phyloP scores from a whole-genome alignment of 2,888 invertebrate species.

The Clepsis dumicolana region DNA sequence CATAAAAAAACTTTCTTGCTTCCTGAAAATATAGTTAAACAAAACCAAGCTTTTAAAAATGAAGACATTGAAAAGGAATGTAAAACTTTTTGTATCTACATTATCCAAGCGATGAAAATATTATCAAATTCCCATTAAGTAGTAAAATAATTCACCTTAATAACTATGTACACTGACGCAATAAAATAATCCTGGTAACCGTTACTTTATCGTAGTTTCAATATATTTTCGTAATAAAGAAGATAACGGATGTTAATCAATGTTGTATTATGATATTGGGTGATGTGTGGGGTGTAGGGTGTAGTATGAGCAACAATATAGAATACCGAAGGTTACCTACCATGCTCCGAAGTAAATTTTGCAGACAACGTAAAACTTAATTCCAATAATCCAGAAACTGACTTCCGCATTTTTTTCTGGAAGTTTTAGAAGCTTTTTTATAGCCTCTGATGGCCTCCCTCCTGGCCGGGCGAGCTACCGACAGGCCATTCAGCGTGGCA shows the following conservation, averaged over 20 bases:
- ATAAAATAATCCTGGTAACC: slow-evolving; percentile 48
- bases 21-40: slow-evolving; percentile 3
- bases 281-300: background rate
- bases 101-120: slow-evolving; percentile 21
- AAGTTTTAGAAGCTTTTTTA: too few species aligned
- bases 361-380: background rate
- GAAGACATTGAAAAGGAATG: slow-evolving; percentile 51
- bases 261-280: background rate
- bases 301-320: too few species aligned
- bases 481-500: too few species aligned
- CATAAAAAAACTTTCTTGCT: background rate
- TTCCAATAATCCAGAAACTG: too few species aligned
- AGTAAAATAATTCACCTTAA: slow-evolving; percentile 31
- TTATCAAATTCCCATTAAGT: slow-evolving; percentile 17
- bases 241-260: slow-evolving; percentile 21
- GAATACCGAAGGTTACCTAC: background rate
- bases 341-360: background rate
- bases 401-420: too few species aligned
- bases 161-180: slow-evolving; percentile 27
- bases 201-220: slow-evolving; percentile 45
- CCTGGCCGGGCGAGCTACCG: too few species aligned
- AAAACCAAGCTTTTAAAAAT: slow-evolving; percentile 26
- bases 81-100: slow-evolving; percentile 44
- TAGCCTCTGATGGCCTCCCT: too few species aligned
- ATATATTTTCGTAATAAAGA: slow-evolving; percentile 32